Percentiles rank a stretch among this genome's conserved stretches.
Evolutionary conservation across 2,113 vertebrate species (phyloP).

Genomic region (Varanus salvator): DNA sequence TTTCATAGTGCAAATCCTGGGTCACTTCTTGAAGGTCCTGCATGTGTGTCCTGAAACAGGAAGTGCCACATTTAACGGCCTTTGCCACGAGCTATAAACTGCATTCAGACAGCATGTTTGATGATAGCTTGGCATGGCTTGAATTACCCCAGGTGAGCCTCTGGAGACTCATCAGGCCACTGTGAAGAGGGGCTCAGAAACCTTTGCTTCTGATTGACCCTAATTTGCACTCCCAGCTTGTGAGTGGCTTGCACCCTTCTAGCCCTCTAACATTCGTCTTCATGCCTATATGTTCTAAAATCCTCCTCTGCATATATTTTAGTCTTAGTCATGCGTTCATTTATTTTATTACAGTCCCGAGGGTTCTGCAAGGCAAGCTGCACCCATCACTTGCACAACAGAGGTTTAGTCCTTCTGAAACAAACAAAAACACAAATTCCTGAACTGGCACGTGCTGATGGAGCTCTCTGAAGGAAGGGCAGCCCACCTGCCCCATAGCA

Average conservation of each 20-base stretch:
- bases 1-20: constrained; percentile 91
- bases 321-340: too few relatives aligned
- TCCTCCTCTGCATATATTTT: too few relatives aligned
- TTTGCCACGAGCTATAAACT: constrained; percentile 24
- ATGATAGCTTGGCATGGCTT: not conserved
- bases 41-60: constrained; percentile 84
- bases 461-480: too few relatives aligned
- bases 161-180: not conserved
- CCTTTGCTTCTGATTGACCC: not conserved
- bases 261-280: too few relatives aligned
- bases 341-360: too few relatives aligned
- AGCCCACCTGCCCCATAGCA: too few relatives aligned
- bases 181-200: not conserved
- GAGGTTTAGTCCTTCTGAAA: too few relatives aligned
- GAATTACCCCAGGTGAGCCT: not conserved
- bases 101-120: not conserved
- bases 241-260: not conserved
- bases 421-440: not conserved
- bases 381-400: too few relatives aligned
- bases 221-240: not conserved
- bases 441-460: too few relatives aligned
- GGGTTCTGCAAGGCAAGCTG: too few relatives aligned
- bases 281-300: too few relatives aligned
- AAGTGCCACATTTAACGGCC: not conserved
- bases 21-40: constrained; percentile 92